Conservation (phyloP, 2,888 invertebrate genomes). For the Mythimna lalbum region DNA sequence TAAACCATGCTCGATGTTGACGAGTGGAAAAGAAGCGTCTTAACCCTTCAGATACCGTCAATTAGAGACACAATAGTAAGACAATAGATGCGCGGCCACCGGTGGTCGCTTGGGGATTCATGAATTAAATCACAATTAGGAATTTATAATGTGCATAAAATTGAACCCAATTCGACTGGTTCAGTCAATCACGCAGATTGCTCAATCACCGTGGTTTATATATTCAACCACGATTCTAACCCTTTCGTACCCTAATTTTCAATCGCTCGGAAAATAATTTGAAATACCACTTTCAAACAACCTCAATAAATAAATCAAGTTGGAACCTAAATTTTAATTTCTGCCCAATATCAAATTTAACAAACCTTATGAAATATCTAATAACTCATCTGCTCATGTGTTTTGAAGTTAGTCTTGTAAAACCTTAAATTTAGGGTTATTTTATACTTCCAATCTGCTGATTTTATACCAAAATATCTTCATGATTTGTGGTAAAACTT, state of each 20-base stretch:
- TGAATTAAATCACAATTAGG: no score
- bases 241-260: background rate
- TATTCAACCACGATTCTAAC: constrained; percentile 2
- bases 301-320: constrained; percentile 32
- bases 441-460: constrained; percentile 16
- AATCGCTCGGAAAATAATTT: constrained; percentile 20
- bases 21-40: no score
- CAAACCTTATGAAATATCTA: constrained; percentile 14
- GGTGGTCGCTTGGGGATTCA: no score
- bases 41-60: no score
- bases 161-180: no score
- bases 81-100: no score
- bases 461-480: constrained; percentile 33
- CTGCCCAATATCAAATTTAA: constrained; percentile 2
- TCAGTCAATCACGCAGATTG: no score
- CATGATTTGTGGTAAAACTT: constrained; percentile 42
- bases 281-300: background rate
- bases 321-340: background rate
- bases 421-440: constrained; percentile 1
- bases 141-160: background rate
- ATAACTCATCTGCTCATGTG: constrained; percentile 29
- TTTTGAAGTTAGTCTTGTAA: constrained; percentile 14
- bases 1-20: no score
- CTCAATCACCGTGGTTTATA: background rate
- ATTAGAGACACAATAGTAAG: no score